Percentiles rank a stretch among this genome's conserved stretches.
Evolutionary conservation across 2,113 vertebrate species (phyloP).

Genomic region (Meriones unguiculatus): DNA sequence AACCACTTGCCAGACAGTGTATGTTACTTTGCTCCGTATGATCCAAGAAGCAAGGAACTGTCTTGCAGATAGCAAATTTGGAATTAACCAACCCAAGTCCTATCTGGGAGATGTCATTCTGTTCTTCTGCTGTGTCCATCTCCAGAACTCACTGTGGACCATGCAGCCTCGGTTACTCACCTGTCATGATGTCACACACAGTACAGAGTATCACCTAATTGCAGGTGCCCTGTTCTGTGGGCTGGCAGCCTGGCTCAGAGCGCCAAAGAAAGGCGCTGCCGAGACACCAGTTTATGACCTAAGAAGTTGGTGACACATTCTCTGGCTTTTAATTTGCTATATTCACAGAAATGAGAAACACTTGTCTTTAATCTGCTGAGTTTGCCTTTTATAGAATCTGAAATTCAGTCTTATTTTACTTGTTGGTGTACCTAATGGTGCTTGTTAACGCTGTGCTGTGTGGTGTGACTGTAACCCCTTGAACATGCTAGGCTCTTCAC

Average conservation of each 20-base stretch:
- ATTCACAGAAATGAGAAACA: constrained; percentile 7
- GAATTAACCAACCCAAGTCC: not conserved
- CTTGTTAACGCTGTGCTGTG: not conserved
- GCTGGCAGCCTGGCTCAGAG: not conserved
- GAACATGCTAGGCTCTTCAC: not conserved
- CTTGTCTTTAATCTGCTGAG: not conserved
- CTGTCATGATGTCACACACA: not conserved
- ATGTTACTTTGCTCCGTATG: not conserved
- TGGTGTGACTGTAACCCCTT: not conserved
- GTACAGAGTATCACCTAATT: too few species aligned
- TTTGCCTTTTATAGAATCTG: not conserved
- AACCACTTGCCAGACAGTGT: not conserved
- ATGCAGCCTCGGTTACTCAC: not conserved
- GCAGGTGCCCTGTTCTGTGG: not conserved
- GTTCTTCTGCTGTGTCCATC: not conserved
- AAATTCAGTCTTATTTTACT: not conserved
- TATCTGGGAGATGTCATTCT: not conserved
- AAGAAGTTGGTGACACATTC: not conserved
- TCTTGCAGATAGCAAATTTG: not conserved
- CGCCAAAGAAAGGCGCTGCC: not conserved
- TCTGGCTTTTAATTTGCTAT: constrained; percentile 15
- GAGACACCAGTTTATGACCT: not conserved
- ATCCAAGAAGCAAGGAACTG: not conserved
- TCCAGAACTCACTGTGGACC: not conserved
- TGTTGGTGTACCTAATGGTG: constrained; percentile 13